Evolutionary conservation across 2,888 invertebrate genomes (phyloP).

Genomic region (Cephus pygmeus): DNA sequence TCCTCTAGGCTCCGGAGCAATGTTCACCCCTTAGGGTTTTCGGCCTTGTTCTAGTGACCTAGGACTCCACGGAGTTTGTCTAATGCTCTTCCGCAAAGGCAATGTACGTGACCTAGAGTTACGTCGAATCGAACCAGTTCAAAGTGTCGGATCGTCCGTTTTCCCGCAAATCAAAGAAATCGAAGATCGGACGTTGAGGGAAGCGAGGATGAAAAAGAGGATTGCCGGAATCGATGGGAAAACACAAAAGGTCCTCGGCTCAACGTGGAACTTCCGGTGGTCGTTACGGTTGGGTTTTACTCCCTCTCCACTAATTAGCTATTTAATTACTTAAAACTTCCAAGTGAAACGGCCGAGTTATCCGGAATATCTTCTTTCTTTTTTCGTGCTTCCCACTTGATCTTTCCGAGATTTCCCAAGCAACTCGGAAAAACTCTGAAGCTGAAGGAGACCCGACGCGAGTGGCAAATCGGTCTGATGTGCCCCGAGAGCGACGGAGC

Average conservation of each 20-base stretch:
- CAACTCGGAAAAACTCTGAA: not conserved
- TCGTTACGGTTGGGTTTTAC: not conserved
- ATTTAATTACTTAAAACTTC: slow-evolving; percentile 1
- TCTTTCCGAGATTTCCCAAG: not conserved
- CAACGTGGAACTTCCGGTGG: not conserved
- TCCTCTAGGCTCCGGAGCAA: not conserved
- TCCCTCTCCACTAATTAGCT: not conserved
- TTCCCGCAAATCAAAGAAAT: not conserved
- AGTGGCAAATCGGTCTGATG: not conserved
- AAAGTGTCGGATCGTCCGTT: not conserved
- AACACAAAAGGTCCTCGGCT: not conserved
- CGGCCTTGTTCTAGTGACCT: not conserved
- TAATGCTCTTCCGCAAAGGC: not conserved
- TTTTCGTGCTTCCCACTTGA: not conserved
- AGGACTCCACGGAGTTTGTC: not conserved
- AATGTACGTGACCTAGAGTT: not conserved
- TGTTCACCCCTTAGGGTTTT: not conserved
- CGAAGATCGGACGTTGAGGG: not conserved
- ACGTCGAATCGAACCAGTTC: too few species aligned
- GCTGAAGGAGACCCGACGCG: not conserved
- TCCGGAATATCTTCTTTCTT: not conserved
- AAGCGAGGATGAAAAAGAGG: not conserved
- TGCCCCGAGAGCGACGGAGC: not conserved
- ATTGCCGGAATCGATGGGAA: not conserved
- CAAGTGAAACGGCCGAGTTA: not conserved